phyloP scores from a whole-genome alignment of 2,113 vertebrate species.

The Desmodus rotundus region DNA sequence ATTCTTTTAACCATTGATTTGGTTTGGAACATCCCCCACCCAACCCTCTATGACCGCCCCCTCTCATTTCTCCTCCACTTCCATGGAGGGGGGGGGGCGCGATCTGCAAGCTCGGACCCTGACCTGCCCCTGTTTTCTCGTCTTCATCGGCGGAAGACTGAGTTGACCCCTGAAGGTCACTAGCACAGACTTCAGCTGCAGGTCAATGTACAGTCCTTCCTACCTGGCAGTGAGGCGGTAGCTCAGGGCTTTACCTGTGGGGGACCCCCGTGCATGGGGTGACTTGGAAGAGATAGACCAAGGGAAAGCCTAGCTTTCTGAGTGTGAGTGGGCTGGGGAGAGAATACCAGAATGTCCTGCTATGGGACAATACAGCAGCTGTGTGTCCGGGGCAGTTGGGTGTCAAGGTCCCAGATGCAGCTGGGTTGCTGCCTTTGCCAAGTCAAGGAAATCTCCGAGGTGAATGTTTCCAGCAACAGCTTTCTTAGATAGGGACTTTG shows the following conservation, averaged over 20 bases:
- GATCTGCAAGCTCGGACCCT: accelerated
- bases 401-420: background rate
- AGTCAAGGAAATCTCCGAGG: background rate
- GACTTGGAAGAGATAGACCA: background rate
- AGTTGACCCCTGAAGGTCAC: background rate
- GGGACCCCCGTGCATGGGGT: too few relatives aligned
- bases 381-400: too few relatives aligned
- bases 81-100: background rate
- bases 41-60: background rate
- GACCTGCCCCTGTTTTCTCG: too few relatives aligned
- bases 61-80: background rate
- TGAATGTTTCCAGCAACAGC: background rate
- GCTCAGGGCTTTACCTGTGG: background rate
- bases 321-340: background rate
- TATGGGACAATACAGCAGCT: too few relatives aligned
- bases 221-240: background rate
- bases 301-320: background rate
- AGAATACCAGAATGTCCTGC: too few relatives aligned
- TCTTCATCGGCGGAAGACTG: background rate
- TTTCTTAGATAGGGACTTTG: too few relatives aligned
- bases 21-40: background rate
- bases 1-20: too few relatives aligned
- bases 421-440: background rate
- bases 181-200: background rate
- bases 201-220: background rate